A percentile compares a stretch with the other conserved stretches of the same genome.
Conservation (phyloP, 2,888 invertebrate genomes). For the Dastarcus helophoroides region DNA sequence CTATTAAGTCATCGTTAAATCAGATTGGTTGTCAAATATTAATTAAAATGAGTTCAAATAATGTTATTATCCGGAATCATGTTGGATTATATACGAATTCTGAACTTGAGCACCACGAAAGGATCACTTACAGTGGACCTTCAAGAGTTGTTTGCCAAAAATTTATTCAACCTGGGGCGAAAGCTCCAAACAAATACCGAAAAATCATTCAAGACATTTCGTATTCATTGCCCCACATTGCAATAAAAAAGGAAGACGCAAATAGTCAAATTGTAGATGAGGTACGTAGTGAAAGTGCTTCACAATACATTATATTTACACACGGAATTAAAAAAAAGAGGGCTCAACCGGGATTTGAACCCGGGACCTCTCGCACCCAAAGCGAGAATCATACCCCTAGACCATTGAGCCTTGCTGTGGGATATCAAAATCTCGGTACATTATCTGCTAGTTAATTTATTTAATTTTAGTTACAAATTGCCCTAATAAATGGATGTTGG, state of each 20-base stretch:
- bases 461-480: constrained; percentile 26
- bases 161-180: background rate
- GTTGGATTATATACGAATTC: too few species aligned
- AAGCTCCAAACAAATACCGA: background rate
- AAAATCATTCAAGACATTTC: constrained; percentile 1
- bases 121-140: too few species aligned
- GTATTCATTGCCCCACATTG: background rate
- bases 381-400: constrained; percentile 41
- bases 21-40: too few species aligned
- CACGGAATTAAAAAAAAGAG: too few species aligned
- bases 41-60: too few species aligned
- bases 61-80: too few species aligned
- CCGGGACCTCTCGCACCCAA: constrained; percentile 38
- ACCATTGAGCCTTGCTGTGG: constrained; percentile 41
- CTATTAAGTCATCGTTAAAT: too few species aligned
- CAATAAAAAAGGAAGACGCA: background rate
- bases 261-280: constrained; percentile 1
- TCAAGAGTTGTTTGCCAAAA: background rate
- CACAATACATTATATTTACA: too few species aligned
- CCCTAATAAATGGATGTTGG: constrained; percentile 36
- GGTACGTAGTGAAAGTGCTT: constrained; percentile 1
- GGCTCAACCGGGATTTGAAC: constrained; percentile 33
- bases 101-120: too few species aligned
- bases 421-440: too few species aligned
- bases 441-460: too few species aligned